These are phyloP conservation scores for Chiloscyllium plagiosum DNA, from an alignment of 2,113 vertebrate species.

Conservation along the genomic window DNA sequence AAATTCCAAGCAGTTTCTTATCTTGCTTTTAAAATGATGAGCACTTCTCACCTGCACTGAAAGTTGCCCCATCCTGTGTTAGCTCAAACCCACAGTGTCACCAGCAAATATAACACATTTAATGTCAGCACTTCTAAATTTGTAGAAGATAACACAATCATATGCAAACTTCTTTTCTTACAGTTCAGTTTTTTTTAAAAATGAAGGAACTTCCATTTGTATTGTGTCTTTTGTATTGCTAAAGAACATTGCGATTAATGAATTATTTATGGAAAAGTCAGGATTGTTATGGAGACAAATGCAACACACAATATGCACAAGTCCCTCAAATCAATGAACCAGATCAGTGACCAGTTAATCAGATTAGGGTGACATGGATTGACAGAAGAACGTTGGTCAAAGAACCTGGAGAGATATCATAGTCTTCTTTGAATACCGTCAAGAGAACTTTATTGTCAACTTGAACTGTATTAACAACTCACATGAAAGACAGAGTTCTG, in stretches of 20 bases:
- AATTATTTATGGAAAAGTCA: background rate
- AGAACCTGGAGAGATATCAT: background rate
- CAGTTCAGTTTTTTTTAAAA: background rate
- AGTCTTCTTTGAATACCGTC: too few relatives aligned
- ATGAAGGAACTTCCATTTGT: background rate
- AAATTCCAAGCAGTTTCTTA: background rate
- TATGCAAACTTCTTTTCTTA: background rate
- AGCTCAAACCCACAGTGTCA: background rate
- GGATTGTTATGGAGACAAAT: background rate
- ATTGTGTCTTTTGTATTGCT: background rate
- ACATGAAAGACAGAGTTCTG: too few relatives aligned
- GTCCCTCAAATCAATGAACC: background rate
- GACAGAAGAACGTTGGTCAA: background rate
- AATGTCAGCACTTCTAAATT: background rate
- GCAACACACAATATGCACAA: background rate
- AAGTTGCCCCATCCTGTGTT: constrained; percentile 1
- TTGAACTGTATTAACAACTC: too few relatives aligned
- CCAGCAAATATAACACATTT: background rate
- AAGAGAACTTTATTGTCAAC: too few relatives aligned
- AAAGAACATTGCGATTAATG: background rate
- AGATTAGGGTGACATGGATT: background rate
- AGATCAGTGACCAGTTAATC: background rate
- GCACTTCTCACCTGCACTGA: background rate
- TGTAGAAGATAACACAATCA: background rate
- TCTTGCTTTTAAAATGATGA: constrained; percentile 1